phyloP scores from a whole-genome alignment of 2,113 vertebrate species.

The Stigmatopora argus region DNA sequence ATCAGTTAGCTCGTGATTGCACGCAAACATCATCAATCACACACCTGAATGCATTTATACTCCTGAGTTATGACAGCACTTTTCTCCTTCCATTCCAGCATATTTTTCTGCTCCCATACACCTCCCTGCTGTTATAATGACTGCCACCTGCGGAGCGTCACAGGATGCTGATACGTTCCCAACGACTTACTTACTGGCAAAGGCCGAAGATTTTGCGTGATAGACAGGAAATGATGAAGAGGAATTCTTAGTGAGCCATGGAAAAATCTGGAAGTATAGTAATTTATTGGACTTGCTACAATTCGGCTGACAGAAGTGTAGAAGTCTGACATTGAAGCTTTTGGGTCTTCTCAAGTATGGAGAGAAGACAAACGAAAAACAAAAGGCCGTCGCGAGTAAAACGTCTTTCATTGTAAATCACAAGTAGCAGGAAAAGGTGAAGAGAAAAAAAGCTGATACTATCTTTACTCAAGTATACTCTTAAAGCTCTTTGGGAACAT shows the following conservation, averaged over 20 bases:
- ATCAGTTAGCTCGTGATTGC: slow-evolving; percentile 26
- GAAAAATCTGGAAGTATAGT: slow-evolving; percentile 27
- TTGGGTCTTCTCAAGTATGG: slow-evolving; percentile 29
- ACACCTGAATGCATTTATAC: slow-evolving; percentile 30
- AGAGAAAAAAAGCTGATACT: neutral
- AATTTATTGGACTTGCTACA: slow-evolving; percentile 3
- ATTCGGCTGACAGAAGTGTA: slow-evolving; percentile 32
- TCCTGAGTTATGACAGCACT: slow-evolving; percentile 26
- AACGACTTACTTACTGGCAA: slow-evolving; percentile 24
- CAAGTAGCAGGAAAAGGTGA: neutral
- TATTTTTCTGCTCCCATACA: slow-evolving; percentile 18
- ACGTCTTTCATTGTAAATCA: neutral
- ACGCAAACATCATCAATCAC: slow-evolving; percentile 41
- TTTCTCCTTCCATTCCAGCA: slow-evolving; percentile 9
- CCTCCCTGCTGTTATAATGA: slow-evolving; percentile 38
- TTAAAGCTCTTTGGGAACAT: neutral
- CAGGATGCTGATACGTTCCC: slow-evolving; percentile 28
- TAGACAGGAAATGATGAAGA: slow-evolving; percentile 62
- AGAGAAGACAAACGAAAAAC: neutral
- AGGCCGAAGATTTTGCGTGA: slow-evolving; percentile 35
- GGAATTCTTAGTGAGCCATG: slow-evolving; percentile 37
- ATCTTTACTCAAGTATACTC: neutral
- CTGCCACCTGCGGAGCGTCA: slow-evolving; percentile 41
- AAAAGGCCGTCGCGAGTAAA: neutral
- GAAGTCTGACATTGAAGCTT: slow-evolving; percentile 21